Base-by-base conservation (phyloP, 1,140 invertebrate species). In the Ceratina japonica region DNA sequence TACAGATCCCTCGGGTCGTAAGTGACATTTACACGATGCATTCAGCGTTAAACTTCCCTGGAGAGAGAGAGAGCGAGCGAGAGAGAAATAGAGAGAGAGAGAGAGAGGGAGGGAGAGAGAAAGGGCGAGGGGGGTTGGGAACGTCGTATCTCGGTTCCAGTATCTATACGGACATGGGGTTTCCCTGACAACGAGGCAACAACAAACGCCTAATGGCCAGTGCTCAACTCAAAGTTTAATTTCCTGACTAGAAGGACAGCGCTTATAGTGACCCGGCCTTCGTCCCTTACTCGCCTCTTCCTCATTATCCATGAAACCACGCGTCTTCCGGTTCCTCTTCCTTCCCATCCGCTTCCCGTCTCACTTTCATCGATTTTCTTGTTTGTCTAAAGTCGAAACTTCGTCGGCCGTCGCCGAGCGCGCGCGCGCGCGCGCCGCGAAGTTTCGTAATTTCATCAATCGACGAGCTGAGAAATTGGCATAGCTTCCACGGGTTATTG, bases 191-290 rank as follows among this genome's bases (percentile, higher is more conserved):
- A 92, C 91, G 76, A 78, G 83, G 84, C 86, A 89, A 91, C 90
- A 92, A 92, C 91, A 92, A 91, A 92, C 89, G 88, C 86, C 88
- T 91, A 91, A 92, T 91, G 90, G 88, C 88, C 87, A 89, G 87
- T 89, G 88, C 88, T 88, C 83, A 87, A 83, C 87, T 91, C 87
- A 89, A 90, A 91, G 90, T 91, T 92, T 91, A 92, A 92, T 92
- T 92, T 92, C 90, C 91, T 91, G 88, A 87, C 83, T 86, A 87
- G 82, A 86, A 44, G 86, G 89, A 87, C 87, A 88, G 86, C 88
- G 85, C 87, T 90, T 90, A 89, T 88, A 89, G 86, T 86, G 88
- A 86, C 87, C 86, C 70, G 66, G 10, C 74, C 75, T 63, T 59
- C 59, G 44, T 70, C 75, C 74, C 77, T 64, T 56, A 27, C 52